Evolutionary conservation across 2,113 vertebrate genomes (phyloP), one percentile per base, ranked within the genome.

Genomic region (Aegotheles bennettii): DNA sequence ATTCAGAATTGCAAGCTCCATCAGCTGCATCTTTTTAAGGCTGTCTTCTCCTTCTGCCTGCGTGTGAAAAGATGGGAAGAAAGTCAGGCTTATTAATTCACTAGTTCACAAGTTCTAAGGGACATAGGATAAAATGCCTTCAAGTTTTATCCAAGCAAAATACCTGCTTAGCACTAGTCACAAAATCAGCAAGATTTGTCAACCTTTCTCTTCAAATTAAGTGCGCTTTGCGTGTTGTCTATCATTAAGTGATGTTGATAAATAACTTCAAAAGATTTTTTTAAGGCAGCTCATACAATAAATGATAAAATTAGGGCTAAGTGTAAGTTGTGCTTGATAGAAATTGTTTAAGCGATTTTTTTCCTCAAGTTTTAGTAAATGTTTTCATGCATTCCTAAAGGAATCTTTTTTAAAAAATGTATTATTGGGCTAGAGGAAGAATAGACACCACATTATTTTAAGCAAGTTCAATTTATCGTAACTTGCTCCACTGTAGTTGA

Each of bases 1-100:
- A 40, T 99, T 99, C 96, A 99, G 98, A 97, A 99, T 99, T 85
- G 99, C 99, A 84, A 99, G 98, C 97, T 99, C 99, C 99, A 99
- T 99, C 98, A 99, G 97, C 97, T 99, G 99, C 99, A 99, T 99
- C 98, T 99, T 99, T 98, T 99, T 99, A 98, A 99, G 98, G 97
- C 99, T 99, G 98, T 99, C 99, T 97, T 99, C 99, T 85, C 99
- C 99, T 97, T 99, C 99, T 45, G 99, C 99, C 99, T 99, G 84
- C 1, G 3, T 12, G 73, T 17, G 47, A 93, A 74, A 94, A 96
- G 83, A 81, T 29, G 4, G 54, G 63, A 87, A 68, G 19, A 61
- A 88, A 68, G 57, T 95, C 47, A 94, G 36, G 42, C 57, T 86
- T 59, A 76, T 24, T 38, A 78, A 88, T 48, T 86, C 40, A 57